Percentiles rank a stretch among this genome's conserved stretches.
phyloP scores from a whole-genome alignment of 2,113 vertebrate species.

The Serinus canaria region DNA sequence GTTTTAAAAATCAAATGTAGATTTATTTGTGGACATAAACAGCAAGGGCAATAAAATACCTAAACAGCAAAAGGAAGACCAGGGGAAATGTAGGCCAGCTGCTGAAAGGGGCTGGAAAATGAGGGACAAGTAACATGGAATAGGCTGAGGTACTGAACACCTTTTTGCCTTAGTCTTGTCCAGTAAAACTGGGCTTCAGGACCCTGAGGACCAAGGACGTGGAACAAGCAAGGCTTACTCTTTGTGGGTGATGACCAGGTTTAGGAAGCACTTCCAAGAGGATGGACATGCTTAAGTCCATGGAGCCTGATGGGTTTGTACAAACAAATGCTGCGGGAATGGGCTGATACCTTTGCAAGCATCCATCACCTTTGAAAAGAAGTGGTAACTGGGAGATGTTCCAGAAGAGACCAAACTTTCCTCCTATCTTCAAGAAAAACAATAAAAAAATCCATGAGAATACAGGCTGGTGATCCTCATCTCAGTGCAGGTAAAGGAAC shows the following conservation, averaged over 20 bases:
- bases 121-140: not conserved
- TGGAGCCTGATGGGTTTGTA: not conserved
- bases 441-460: not conserved
- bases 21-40: not conserved
- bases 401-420: not conserved
- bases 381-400: not conserved
- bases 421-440: not conserved
- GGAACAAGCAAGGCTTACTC: not conserved
- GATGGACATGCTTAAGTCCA: accelerated
- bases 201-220: not conserved
- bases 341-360: not conserved
- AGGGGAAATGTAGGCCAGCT: not conserved
- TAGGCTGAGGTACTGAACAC: not conserved
- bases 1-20: not conserved
- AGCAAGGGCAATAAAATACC: not conserved
- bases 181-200: not conserved
- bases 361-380: not conserved
- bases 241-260: not conserved
- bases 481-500: not conserved
- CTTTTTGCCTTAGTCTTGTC: not conserved
- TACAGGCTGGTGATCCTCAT: not conserved
- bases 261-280: not conserved
- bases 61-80: not conserved
- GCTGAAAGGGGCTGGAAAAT: not conserved
- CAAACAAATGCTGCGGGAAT: not conserved